Percentiles rank a stretch among this genome's conserved stretches.
Evolutionary conservation across 2,113 vertebrate genomes (phyloP).

Genomic region (Odocoileus virginianus): DNA sequence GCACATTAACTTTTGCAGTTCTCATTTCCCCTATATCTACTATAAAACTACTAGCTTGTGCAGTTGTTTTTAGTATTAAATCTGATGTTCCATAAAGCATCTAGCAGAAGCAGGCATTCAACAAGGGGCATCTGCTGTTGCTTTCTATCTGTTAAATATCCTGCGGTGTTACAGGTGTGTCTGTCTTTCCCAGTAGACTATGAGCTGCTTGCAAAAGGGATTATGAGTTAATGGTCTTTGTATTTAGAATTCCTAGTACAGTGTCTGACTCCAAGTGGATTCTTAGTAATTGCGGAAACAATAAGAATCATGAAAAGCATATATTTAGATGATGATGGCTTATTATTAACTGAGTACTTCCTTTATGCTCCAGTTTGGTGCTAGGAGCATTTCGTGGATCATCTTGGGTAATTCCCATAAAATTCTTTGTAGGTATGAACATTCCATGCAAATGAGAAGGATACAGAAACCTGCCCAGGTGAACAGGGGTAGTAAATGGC

Average conservation of each 20-base stretch:
- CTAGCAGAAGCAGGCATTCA: neutral
- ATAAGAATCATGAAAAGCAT: neutral
- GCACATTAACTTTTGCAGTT: neutral
- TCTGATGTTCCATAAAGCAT: neutral
- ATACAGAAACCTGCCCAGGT: rapidly evolving
- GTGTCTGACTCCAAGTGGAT: neutral
- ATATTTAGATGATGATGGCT: neutral
- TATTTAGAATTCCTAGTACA: neutral
- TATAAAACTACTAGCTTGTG: too few relatives aligned
- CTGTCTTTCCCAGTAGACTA: neutral
- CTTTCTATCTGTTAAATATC: neutral
- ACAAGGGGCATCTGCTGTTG: rapidly evolving
- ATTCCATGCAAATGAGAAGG: neutral
- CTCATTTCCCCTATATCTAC: neutral
- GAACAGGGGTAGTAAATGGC: neutral
- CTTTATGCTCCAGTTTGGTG: neutral
- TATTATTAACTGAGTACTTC: neutral
- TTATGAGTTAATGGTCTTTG: neutral
- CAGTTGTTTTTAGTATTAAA: neutral
- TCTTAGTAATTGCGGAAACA: neutral
- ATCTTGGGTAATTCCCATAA: neutral
- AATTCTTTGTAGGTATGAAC: neutral
- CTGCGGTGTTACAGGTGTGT: neutral
- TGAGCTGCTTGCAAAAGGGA: neutral
- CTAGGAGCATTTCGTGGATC: neutral